Conservation (phyloP, 2,113 vertebrate genomes). For the Stomatorhinus ivindoensis region DNA sequence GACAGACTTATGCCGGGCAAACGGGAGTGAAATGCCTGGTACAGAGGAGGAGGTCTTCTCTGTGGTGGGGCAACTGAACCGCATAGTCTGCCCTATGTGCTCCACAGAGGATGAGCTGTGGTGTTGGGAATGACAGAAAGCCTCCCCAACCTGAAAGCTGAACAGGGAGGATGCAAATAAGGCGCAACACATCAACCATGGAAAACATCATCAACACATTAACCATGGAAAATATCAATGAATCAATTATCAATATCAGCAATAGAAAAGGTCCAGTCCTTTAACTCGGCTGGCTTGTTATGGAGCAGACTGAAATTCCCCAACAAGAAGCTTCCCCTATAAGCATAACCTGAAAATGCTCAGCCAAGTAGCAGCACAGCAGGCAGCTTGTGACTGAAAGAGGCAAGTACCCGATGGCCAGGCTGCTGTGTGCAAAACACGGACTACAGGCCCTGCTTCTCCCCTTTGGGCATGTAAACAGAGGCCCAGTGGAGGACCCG, state of each 20-base stretch:
- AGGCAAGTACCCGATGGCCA: neutral
- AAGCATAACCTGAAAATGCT: neutral
- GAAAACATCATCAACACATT: neutral
- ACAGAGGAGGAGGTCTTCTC: neutral
- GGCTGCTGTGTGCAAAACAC: neutral
- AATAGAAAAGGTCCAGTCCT: neutral
- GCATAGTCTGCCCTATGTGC: neutral
- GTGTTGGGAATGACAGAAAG: neutral
- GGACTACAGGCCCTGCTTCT: neutral
- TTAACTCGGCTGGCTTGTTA: neutral
- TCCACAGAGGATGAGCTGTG: neutral
- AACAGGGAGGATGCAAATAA: neutral
- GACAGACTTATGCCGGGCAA: neutral
- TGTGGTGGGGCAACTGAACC: neutral
- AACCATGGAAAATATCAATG: neutral
- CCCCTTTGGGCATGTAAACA: constrained; percentile 3
- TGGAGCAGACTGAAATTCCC: neutral
- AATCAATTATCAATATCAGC: neutral
- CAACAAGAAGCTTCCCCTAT: neutral
- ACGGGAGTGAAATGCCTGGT: neutral
- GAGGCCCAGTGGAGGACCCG: neutral
- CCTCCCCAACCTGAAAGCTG: neutral
- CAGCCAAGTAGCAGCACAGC: neutral
- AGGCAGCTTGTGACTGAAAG: neutral
- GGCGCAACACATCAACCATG: neutral